Evolutionary conservation across 64 coral and sea anemone species (phyloP).

Genomic region (Porites lutea): DNA sequence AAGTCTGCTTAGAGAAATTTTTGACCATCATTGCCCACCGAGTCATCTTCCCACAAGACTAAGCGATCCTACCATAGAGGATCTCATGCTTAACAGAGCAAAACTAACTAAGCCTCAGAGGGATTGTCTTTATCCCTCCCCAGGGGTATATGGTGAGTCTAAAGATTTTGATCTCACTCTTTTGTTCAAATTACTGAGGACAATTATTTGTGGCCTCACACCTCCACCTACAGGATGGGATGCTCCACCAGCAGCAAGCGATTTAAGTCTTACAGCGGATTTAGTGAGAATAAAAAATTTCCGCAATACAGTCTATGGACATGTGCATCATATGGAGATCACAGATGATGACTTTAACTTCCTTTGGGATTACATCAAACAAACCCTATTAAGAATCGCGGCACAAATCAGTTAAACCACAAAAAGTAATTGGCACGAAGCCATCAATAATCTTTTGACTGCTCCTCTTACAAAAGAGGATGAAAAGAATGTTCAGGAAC

Average conservation of each 20-base stretch:
- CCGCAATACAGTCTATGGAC: background rate
- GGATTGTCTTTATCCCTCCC: constrained; percentile 1
- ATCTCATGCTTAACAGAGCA: background rate
- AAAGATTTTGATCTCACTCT: constrained; percentile 10
- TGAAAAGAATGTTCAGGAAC: no score
- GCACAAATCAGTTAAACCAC: no score
- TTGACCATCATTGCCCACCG: background rate
- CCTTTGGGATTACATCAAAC: no score
- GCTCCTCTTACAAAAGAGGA: no score
- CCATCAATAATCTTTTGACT: no score
- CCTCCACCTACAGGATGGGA: constrained; percentile 28
- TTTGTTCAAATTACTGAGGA: background rate
- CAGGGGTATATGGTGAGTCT: background rate
- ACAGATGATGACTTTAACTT: no score
- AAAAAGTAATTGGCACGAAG: no score
- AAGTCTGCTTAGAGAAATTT: background rate
- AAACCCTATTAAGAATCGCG: no score
- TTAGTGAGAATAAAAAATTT: constrained; percentile 8
- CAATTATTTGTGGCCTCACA: background rate
- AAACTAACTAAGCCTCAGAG: constrained; percentile 13
- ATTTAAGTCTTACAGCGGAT: background rate
- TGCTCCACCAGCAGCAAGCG: background rate
- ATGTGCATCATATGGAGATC: no score
- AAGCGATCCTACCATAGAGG: background rate
- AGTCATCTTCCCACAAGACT: background rate